Conservation (phyloP, 2,797 vertebrate species). For the Xiphorhynchus erythropygius region DNA sequence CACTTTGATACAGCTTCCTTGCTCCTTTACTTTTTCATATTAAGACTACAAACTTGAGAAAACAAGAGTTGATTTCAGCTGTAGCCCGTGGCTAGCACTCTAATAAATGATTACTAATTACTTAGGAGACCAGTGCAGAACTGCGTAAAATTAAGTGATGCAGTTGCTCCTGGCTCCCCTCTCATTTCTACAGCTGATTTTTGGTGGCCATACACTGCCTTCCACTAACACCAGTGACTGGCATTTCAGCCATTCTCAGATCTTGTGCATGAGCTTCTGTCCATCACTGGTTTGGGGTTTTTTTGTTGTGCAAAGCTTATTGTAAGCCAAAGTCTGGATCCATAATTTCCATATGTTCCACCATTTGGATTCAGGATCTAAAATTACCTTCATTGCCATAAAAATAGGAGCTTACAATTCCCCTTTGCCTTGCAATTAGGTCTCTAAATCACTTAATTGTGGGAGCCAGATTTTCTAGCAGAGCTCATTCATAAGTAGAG, state of each 20-base stretch:
- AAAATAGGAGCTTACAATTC: conserved; percentile 51
- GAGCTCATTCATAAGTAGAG: conserved; percentile 43
- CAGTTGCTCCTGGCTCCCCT: not conserved
- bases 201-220: not conserved
- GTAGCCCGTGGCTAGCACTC: not conserved
- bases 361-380: conserved; percentile 11
- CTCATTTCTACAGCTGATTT: not conserved
- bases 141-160: not conserved
- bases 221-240: not conserved
- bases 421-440: conserved; percentile 57
- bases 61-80: not conserved
- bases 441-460: conserved; percentile 39
- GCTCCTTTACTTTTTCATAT: not conserved
- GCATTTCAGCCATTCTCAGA: not conserved
- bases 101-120: conserved; percentile 8
- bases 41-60: not conserved
- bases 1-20: not conserved
- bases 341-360: not conserved
- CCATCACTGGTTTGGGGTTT: not conserved
- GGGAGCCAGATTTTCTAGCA: conserved; percentile 41
- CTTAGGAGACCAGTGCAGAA: not conserved
- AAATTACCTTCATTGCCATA: conserved; percentile 38
- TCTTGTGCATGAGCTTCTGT: not conserved
- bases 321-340: not conserved
- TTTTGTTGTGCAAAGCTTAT: not conserved